Conservation (phyloP, 92 coral and sea anemone genomes). For the Phymanthus crucifer region DNA sequence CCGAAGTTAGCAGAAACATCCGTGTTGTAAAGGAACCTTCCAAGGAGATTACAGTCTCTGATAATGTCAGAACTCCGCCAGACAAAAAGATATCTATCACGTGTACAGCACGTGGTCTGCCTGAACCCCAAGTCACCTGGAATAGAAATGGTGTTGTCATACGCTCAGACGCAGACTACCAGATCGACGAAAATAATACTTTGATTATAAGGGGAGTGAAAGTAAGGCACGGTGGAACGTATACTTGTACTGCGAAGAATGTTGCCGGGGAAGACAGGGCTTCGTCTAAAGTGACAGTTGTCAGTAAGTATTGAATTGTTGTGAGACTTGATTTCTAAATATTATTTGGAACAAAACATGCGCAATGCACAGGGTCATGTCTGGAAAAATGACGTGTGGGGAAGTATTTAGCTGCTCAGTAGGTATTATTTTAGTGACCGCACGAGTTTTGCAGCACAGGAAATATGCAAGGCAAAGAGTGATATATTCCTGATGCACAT, state of each 20-base stretch:
- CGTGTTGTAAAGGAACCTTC: conserved; percentile 38
- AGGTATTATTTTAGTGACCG: too few species aligned
- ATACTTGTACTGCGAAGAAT: conserved; percentile 31
- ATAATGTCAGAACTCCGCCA: conserved; percentile 40
- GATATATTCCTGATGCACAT: too few species aligned
- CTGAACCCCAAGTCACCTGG: conserved; percentile 57
- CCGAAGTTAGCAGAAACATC: conserved; percentile 18
- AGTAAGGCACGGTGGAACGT: conserved; percentile 34
- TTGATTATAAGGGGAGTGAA: conserved; percentile 21
- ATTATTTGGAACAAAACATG: too few species aligned
- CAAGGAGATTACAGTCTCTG: conserved; percentile 38
- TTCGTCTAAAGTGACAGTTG: conserved; percentile 29
- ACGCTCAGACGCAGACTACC: conserved; percentile 15
- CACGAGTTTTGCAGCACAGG: too few species aligned
- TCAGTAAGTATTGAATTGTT: conserved; percentile 29
- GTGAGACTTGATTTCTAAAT: not conserved
- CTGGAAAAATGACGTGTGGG: not conserved
- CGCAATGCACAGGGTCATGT: not conserved
- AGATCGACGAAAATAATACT: conserved; percentile 34
- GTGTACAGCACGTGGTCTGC: conserved; percentile 57
- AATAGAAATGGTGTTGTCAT: conserved; percentile 47
- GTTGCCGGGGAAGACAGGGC: conserved; percentile 38
- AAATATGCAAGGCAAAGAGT: too few species aligned
- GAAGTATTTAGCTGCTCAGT: too few species aligned
- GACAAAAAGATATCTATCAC: conserved; percentile 50